phyloP scores from a whole-genome alignment of 2,888 invertebrate genomes.

The Chrysolina oricalcia region DNA sequence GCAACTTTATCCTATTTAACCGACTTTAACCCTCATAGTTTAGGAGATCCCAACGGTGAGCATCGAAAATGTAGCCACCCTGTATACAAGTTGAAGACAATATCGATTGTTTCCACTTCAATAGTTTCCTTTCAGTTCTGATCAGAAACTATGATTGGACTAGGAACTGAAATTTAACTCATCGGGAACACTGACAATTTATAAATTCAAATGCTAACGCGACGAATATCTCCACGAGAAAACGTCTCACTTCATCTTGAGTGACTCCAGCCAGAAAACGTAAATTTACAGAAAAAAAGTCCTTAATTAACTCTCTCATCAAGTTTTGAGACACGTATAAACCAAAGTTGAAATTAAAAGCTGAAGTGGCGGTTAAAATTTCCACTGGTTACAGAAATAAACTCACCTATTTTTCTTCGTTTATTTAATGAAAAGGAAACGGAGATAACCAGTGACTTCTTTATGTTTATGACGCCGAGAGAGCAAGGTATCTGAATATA shows the following conservation, averaged over 20 bases:
- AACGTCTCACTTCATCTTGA: not conserved
- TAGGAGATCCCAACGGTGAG: no score
- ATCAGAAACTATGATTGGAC: no score
- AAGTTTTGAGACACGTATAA: conserved; percentile 62
- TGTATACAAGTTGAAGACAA: no score
- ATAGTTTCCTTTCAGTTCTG: not conserved
- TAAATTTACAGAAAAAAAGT: conserved; percentile 40
- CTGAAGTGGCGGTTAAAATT: conserved; percentile 52
- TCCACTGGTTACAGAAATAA: conserved; percentile 41
- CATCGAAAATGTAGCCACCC: no score
- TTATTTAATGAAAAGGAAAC: conserved; percentile 38
- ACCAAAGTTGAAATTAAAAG: conserved; percentile 51
- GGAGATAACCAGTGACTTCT: conserved; percentile 24
- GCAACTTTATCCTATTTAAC: no score
- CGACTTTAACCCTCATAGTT: no score
- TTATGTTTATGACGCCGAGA: conserved; percentile 18
- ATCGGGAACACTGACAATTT: not conserved
- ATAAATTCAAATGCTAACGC: not conserved
- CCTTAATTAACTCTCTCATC: conserved; percentile 64
- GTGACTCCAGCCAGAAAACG: not conserved
- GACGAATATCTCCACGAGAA: not conserved
- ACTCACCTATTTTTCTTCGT: conserved; percentile 28
- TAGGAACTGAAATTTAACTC: not conserved
- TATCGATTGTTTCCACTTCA: not conserved
- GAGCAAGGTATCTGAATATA: conserved; percentile 17